Evolutionary conservation across 2,113 vertebrate species (phyloP).

Genomic region (Vombatus ursinus): DNA sequence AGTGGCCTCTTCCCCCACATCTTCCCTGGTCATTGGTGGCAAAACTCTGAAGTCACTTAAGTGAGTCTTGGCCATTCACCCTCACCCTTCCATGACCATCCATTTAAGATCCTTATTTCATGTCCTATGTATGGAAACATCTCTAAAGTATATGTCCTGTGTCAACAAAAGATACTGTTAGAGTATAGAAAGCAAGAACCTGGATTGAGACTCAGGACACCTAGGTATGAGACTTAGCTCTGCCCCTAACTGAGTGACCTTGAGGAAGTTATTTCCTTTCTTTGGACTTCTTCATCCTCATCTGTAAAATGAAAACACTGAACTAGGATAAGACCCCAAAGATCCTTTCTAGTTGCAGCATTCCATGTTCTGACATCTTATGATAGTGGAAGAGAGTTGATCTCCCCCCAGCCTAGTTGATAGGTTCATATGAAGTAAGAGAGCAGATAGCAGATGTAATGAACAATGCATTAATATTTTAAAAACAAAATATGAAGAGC

Average conservation of each 20-base stretch:
- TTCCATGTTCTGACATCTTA: neutral
- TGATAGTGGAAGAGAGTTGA: neutral
- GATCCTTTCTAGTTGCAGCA: neutral
- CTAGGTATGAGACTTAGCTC: neutral
- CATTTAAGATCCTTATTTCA: neutral
- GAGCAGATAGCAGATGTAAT: neutral
- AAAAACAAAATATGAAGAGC: neutral
- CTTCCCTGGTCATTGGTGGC: neutral
- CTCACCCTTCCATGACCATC: neutral
- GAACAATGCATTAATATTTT: neutral
- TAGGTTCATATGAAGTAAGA: neutral
- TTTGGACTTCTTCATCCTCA: neutral
- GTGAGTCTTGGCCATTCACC: neutral
- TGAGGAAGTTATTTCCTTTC: neutral
- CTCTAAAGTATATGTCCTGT: neutral
- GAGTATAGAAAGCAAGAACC: neutral
- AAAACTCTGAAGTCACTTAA: neutral
- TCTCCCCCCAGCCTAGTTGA: neutral
- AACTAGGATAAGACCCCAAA: neutral
- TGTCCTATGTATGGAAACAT: neutral
- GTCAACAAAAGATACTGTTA: neutral
- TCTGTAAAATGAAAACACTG: neutral
- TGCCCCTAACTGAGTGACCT: neutral
- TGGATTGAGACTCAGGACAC: neutral
- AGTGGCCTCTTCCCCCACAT: neutral